Conservation (phyloP, 2,113 vertebrate species). For the Psammodynastes pulverulentus region DNA sequence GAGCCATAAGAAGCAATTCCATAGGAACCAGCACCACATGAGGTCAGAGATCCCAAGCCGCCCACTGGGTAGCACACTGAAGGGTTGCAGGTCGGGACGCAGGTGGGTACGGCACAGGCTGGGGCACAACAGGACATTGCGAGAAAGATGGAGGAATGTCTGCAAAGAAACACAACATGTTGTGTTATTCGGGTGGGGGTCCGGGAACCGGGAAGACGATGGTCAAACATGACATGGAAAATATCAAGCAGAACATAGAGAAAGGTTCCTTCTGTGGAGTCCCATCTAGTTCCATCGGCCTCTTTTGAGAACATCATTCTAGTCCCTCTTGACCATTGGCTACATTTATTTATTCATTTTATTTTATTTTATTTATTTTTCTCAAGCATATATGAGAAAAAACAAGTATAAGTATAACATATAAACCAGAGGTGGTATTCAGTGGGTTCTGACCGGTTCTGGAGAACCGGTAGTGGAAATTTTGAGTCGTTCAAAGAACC, state of each 20-base stretch:
- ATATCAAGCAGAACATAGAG: not conserved
- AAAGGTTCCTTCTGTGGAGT: not conserved
- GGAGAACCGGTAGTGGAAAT: no score
- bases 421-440: no score
- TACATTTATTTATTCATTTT: no score
- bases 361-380: no score
- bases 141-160: not conserved
- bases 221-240: not conserved
- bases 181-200: accelerated
- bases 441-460: no score
- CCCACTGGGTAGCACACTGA: not conserved
- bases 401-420: no score
- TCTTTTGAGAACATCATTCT: not conserved
- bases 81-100: not conserved
- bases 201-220: not conserved
- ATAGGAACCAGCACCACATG: not conserved
- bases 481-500: no score
- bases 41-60: not conserved
- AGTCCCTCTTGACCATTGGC: not conserved
- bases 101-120: not conserved
- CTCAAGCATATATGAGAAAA: no score
- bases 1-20: not conserved
- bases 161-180: not conserved
- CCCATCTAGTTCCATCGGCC: not conserved
- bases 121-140: not conserved